Evolutionary conservation across 2,113 vertebrate species (phyloP).

Genomic region (Mormoops blainvillei): DNA sequence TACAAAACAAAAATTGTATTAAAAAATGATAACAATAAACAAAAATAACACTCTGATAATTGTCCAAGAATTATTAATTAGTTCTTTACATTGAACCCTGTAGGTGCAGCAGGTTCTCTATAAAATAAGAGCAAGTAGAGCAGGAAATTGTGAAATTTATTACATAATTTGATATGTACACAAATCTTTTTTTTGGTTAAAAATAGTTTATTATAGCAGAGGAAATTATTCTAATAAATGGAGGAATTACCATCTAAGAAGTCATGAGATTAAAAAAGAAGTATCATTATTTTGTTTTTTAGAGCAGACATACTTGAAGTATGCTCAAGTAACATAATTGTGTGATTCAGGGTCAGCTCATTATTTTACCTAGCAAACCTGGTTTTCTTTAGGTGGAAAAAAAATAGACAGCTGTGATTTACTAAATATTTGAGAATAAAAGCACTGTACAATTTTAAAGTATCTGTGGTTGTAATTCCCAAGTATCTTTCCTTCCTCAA

Average conservation of each 20-base stretch:
- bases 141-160: background rate
- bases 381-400: background rate
- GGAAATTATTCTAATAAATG: background rate
- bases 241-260: background rate
- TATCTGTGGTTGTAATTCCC: conserved; percentile 63
- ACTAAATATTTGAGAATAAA: conserved; percentile 68
- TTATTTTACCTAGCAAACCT: background rate
- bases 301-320: background rate
- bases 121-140: background rate
- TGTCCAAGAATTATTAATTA: background rate
- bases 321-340: conserved; percentile 9
- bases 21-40: background rate
- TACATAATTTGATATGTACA: background rate
- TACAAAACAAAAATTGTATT: background rate
- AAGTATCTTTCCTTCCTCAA: conserved; percentile 65
- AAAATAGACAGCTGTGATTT: conserved; percentile 65
- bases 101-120: background rate
- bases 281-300: background rate
- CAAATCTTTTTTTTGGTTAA: background rate
- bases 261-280: background rate
- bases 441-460: conserved; percentile 55
- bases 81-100: background rate
- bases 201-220: background rate
- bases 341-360: background rate
- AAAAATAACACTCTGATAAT: background rate